Percentiles rank a stretch among this genome's conserved stretches.
Evolutionary conservation across 1,140 invertebrate species (phyloP).

Genomic region (Rhizoglyphus robini): DNA sequence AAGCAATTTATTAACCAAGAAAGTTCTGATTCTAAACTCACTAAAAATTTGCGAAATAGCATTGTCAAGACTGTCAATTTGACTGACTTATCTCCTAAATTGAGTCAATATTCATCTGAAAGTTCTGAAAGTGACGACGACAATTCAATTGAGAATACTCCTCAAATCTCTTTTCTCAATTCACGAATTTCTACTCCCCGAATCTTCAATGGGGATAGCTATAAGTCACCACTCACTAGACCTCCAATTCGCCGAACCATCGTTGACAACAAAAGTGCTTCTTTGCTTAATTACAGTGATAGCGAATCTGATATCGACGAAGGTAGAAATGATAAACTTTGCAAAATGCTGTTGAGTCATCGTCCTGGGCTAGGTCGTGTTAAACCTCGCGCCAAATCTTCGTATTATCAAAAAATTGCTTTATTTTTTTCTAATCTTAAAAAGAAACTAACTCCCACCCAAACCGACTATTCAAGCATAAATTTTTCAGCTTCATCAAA

Average conservation of each 20-base stretch:
- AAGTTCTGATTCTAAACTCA: too few relatives aligned
- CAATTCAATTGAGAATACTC: neutral
- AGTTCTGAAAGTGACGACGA: slow-evolving; percentile 13
- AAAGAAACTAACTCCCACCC: neutral
- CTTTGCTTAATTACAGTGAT: slow-evolving; percentile 17
- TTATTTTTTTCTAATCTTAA: neutral
- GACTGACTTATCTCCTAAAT: neutral
- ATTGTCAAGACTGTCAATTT: neutral
- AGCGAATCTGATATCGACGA: slow-evolving; percentile 17
- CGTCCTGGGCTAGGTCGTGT: neutral
- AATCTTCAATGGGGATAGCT: neutral
- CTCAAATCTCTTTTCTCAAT: neutral
- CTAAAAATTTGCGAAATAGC: neutral
- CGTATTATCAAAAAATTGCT: neutral
- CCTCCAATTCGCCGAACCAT: slow-evolving; percentile 12
- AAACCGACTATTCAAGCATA: neutral
- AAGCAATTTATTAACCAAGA: neutral
- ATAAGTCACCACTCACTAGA: neutral
- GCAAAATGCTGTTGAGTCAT: neutral
- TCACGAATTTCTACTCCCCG: slow-evolving; percentile 12
- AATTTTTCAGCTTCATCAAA: slow-evolving; percentile 14
- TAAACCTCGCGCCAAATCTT: neutral
- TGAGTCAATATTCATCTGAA: slow-evolving; percentile 1
- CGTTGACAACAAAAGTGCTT: neutral
- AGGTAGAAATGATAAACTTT: neutral